These are phyloP conservation scores for Serinus canaria DNA, from an alignment of 2,113 vertebrate genomes.

Conservation along the genomic window DNA sequence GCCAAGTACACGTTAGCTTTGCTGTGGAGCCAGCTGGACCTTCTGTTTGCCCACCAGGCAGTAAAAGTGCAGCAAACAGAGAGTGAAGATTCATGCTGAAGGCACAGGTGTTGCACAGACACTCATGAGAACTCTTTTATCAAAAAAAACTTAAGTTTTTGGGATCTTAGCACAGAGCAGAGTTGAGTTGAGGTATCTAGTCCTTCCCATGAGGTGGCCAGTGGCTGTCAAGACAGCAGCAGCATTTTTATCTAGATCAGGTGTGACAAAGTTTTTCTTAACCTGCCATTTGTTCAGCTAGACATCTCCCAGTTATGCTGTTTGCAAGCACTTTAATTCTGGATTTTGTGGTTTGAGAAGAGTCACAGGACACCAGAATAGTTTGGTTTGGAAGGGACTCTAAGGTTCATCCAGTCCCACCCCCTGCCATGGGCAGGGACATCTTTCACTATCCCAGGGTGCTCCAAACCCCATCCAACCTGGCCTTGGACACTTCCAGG, in stretches of 20 bases:
- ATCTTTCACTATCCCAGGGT: accelerated
- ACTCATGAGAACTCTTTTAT: neutral
- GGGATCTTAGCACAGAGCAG: neutral
- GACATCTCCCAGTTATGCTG: accelerated
- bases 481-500: neutral
- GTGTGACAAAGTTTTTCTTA: neutral
- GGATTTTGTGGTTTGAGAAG: neutral
- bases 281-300: neutral
- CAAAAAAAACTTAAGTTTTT: accelerated
- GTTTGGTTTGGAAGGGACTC: neutral
- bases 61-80: neutral
- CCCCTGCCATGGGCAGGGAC: neutral
- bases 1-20: accelerated
- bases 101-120: neutral
- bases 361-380: neutral
- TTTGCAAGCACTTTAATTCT: neutral
- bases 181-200: accelerated
- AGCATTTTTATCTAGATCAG: neutral
- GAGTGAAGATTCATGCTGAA: neutral
- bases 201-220: neutral
- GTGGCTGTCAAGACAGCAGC: neutral
- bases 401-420: neutral
- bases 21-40: neutral
- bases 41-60: neutral
- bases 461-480: accelerated